Base-by-base conservation (phyloP, 2,113 vertebrate species). In the Thalassoma bifasciatum region DNA sequence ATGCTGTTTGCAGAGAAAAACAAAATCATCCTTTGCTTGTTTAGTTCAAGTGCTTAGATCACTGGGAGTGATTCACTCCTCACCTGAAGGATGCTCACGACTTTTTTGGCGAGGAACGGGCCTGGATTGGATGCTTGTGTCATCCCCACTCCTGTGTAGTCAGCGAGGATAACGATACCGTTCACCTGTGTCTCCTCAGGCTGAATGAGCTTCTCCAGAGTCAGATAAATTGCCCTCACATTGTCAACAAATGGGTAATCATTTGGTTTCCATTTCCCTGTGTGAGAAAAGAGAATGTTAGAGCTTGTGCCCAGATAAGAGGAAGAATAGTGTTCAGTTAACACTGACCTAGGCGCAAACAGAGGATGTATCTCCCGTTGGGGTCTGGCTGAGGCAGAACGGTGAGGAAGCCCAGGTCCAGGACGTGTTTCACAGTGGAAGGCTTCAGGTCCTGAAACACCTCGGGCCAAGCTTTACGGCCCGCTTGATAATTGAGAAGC, bases 111-210 rank as follows among this genome's bases (percentile, higher is more conserved):
- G 69, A 99, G 96, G 85, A 98, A 98, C 30, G 98, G 98, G 61
- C 98, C 97, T 73, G 99, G 97, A 84, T 98, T 97, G 86, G 98
- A 98, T 2, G 98, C 98, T 70, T 99, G 98, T 22, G 98, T 96
- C 94, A 99, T 95, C 64, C 98, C 96, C 85, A 99, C 96, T 68
- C 97, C 97, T 60, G 93, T 96, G 94, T 99, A 99, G 92, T 99
- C 98, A 23, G 96, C 96, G 49, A 99, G 94, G 77, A 99, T 97
- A 67, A 99, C 97, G 62, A 99, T 95, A 64, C 98, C 98, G 67
- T 99, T 99, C 84, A 99, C 98, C 85, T 99, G 98, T 9, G 96
- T 97, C 85, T 98, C 97, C 93, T 99, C 98, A 0, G 97, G 95
- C 89, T 98, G 96, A 88, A 99, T 96, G 87, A 99, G 94, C 90